These are phyloP conservation scores for Halisarca cf. caerulea DNA, from an alignment of 37 sponge, comb jelly and placozoan genomes.

Conservation along the genomic window DNA sequence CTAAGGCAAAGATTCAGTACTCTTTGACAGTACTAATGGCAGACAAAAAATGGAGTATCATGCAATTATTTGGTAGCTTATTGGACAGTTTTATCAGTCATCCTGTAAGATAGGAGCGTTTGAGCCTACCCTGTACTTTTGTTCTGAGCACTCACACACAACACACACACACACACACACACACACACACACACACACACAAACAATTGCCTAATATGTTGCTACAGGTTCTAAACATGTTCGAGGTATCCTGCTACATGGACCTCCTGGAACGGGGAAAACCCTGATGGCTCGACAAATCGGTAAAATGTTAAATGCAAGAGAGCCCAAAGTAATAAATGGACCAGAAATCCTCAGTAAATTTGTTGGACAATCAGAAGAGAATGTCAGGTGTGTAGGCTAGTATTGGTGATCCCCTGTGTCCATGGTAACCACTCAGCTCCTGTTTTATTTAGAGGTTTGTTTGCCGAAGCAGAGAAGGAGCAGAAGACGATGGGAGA, in stretches of 20 bases:
- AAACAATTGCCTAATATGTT: too few relatives aligned
- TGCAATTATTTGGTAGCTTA: too few relatives aligned
- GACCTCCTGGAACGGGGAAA: slow-evolving; percentile 96
- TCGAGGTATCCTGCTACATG: slow-evolving; percentile 91
- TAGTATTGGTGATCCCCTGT: neutral
- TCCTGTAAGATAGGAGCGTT: too few relatives aligned
- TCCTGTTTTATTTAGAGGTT: slow-evolving; percentile 28
- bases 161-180: too few relatives aligned
- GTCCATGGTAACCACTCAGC: neutral
- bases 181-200: too few relatives aligned
- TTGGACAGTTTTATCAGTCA: too few relatives aligned
- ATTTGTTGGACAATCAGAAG: slow-evolving; percentile 98
- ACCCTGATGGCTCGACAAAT: slow-evolving; percentile 99
- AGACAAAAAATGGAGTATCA: too few relatives aligned
- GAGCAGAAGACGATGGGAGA: slow-evolving; percentile 92
- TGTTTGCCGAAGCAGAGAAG: slow-evolving; percentile 96
- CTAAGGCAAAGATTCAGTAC: too few relatives aligned
- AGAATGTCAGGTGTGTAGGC: slow-evolving; percentile 79
- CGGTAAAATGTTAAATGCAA: slow-evolving; percentile 97
- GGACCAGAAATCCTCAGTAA: slow-evolving; percentile 98
- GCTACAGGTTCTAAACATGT: slow-evolving; percentile 88
- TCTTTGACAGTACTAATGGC: too few relatives aligned
- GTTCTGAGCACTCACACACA: neutral
- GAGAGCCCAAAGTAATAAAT: slow-evolving; percentile 93
- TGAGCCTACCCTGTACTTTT: too few relatives aligned